These are phyloP conservation scores for Chionis minor DNA, from an alignment of 2,113 vertebrate genomes.

Conservation along the genomic window DNA sequence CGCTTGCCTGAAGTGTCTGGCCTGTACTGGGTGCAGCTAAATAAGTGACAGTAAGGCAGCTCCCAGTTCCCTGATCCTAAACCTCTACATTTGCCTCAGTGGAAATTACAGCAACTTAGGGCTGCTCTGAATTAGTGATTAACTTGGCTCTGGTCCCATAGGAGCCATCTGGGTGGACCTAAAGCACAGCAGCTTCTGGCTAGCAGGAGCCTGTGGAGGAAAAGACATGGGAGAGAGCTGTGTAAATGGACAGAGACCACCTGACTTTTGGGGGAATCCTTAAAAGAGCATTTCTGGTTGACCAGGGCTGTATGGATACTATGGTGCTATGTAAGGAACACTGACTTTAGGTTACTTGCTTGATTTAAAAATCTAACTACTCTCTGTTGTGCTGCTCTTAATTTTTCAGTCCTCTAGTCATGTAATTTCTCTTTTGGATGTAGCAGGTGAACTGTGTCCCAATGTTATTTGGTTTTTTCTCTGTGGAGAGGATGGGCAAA, in stretches of 20 bases:
- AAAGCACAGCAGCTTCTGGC: neutral
- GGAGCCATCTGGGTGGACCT: neutral
- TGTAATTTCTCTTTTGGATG: neutral
- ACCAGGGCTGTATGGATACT: neutral
- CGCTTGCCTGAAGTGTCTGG: neutral
- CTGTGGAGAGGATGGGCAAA: neutral
- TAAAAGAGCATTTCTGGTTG: neutral
- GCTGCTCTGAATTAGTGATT: neutral
- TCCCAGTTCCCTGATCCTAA: neutral
- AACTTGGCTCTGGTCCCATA: neutral
- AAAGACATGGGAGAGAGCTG: neutral
- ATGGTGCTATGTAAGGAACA: neutral
- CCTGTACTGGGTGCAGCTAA: neutral
- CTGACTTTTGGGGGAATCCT: neutral
- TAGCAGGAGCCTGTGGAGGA: neutral
- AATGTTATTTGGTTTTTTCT: neutral
- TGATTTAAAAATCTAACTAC: neutral
- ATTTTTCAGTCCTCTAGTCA: neutral
- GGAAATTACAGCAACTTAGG: neutral
- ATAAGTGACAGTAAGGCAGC: neutral
- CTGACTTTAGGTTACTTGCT: neutral
- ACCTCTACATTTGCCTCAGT: fast-evolving
- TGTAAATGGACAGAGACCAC: neutral
- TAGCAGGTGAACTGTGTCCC: neutral
- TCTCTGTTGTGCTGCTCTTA: neutral